Evolutionary conservation across 2,888 invertebrate genomes (phyloP).

Genomic region (Crematogaster levior): DNA sequence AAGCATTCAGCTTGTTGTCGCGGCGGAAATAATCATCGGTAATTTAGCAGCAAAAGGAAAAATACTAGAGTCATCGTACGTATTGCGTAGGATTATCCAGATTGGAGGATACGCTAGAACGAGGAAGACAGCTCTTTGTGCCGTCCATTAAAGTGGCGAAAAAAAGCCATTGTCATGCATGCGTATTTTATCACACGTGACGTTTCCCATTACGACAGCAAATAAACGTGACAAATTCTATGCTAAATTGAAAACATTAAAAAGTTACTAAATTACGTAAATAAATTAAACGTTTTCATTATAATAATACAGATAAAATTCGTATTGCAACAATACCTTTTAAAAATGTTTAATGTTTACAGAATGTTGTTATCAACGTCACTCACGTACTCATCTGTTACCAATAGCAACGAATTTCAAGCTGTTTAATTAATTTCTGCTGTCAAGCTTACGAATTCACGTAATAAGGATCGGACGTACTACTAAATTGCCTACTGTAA

Average conservation of each 20-base stretch:
- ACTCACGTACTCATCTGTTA: neutral
- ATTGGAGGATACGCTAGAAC: constrained; percentile 54
- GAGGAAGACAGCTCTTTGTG: neutral
- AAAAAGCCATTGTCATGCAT: constrained; percentile 1
- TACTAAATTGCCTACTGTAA: constrained; percentile 55
- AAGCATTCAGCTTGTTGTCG: constrained; percentile 59
- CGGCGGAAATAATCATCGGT: constrained; percentile 60
- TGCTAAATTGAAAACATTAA: neutral
- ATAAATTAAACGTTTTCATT: neutral
- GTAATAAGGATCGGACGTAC: constrained; percentile 22
- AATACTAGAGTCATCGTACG: constrained; percentile 58
- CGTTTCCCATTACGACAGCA: neutral
- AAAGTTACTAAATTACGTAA: neutral
- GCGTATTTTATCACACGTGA: neutral
- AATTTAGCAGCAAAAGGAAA: constrained; percentile 55
- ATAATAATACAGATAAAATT: constrained; percentile 2
- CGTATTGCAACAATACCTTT: neutral
- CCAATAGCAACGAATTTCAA: constrained; percentile 6
- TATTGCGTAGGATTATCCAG: constrained; percentile 62
- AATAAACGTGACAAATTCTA: neutral
- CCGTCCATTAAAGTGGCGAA: neutral
- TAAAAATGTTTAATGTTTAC: neutral
- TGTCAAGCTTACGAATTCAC: constrained; percentile 8
- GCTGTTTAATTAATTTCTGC: constrained; percentile 45
- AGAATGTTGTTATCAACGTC: neutral